phyloP scores from a whole-genome alignment of 2,113 vertebrate species.

The Crotalus horridus region DNA sequence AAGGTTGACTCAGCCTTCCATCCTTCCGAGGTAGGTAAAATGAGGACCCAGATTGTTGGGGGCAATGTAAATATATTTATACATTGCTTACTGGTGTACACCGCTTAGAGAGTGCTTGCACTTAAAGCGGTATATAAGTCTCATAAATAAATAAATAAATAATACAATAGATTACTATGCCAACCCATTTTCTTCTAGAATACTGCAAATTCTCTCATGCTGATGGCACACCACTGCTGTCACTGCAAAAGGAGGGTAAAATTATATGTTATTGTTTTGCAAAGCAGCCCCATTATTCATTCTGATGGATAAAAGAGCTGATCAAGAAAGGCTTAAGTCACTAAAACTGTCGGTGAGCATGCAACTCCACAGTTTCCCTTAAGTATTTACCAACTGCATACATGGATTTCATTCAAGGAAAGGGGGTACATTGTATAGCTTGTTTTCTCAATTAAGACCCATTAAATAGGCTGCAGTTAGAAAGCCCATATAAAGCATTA shows the following conservation, averaged over 20 bases:
- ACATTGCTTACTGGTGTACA: too few species aligned
- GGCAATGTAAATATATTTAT: too few species aligned
- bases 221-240: not conserved
- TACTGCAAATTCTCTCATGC: not conserved
- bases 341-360: not conserved
- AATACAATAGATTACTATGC: not conserved
- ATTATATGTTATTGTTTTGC: not conserved
- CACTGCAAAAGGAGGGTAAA: not conserved
- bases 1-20: too few species aligned
- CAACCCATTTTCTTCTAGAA: not conserved
- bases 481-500: not conserved
- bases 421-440: not conserved
- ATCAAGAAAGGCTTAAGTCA: not conserved
- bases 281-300: not conserved
- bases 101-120: too few species aligned
- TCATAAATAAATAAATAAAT: too few species aligned
- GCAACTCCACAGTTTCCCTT: not conserved
- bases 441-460: not conserved
- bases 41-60: too few species aligned
- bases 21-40: too few species aligned
- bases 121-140: too few species aligned
- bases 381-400: not conserved
- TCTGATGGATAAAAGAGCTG: not conserved
- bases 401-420: not conserved
- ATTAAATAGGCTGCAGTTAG: not conserved